Evolutionary conservation across 2,797 vertebrate species (phyloP).

Genomic region (Syndactyla subalaris): DNA sequence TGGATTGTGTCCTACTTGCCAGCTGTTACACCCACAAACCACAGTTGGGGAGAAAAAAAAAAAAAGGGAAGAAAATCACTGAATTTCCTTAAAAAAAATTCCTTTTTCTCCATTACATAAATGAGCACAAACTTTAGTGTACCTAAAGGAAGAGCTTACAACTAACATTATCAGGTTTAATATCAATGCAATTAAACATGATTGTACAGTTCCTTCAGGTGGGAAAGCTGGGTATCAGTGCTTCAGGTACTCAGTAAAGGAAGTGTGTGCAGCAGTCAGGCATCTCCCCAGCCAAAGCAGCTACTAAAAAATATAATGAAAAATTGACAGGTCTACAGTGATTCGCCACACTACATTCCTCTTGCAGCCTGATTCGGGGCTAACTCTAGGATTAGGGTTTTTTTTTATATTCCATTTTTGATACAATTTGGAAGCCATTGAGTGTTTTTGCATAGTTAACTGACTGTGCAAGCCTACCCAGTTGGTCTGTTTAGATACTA

Average conservation of each 20-base stretch:
- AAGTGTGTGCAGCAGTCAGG: not conserved
- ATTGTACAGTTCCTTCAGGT: not conserved
- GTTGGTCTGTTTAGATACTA: not conserved
- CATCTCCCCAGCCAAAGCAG: not conserved
- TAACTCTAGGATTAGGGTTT: not conserved
- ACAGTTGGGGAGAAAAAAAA: too few species aligned
- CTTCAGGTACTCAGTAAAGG: accelerated
- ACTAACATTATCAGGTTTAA: not conserved
- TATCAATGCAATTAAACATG: not conserved
- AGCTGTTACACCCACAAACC: not conserved
- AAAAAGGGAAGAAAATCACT: not conserved
- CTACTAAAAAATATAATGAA: not conserved
- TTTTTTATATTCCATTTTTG: not conserved
- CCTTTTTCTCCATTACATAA: not conserved
- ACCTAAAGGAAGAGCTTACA: not conserved
- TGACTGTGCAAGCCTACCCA: not conserved
- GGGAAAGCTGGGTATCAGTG: not conserved
- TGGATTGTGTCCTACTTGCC: not conserved
- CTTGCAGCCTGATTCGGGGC: not conserved
- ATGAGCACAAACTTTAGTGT: not conserved
- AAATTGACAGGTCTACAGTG: not conserved
- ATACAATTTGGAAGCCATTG: not conserved
- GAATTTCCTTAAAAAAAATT: not conserved
- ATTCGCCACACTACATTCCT: not conserved
- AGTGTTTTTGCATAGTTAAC: not conserved